These are phyloP conservation scores for Serranus cabrilla DNA, from an alignment of 2,797 vertebrate genomes.

Conservation along the genomic window DNA sequence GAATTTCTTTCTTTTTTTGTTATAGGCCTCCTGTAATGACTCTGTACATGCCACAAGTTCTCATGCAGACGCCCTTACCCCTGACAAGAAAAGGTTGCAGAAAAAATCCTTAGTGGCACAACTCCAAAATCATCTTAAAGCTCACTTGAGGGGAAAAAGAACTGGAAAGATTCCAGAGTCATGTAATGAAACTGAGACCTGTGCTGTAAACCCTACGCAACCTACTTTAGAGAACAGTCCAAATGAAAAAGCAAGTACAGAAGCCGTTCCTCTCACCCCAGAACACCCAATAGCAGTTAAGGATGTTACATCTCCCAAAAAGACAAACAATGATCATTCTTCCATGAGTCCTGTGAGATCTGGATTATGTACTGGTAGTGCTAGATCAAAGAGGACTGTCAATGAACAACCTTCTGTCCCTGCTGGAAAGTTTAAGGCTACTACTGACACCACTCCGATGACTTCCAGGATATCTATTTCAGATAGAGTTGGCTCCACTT, in stretches of 20 bases:
- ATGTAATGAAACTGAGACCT: not conserved
- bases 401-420: conserved; percentile 1
- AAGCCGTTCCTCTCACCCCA: not conserved
- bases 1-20: conserved; percentile 22
- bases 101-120: conserved; percentile 40
- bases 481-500: not conserved
- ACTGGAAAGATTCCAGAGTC: not conserved
- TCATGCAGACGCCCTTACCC: conserved; percentile 6
- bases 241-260: conserved; percentile 1
- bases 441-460: not conserved
- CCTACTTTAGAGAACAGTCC: conserved; percentile 1
- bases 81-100: conserved; percentile 9
- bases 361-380: conserved; percentile 5
- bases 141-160: conserved; percentile 25
- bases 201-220: conserved; percentile 12
- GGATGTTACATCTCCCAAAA: not conserved
- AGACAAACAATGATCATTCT: not conserved
- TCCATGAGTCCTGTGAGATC: conserved; percentile 5
- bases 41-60: conserved; percentile 5
- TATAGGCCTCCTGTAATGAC: conserved; percentile 41
- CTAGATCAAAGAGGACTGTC: not conserved
- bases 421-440: not conserved
- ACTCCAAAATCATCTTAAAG: conserved; percentile 62
- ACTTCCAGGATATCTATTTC: not conserved
- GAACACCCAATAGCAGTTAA: conserved; percentile 6